Evolutionary conservation across 2,888 invertebrate genomes (phyloP).

Genomic region (Drosophila macrothrix): DNA sequence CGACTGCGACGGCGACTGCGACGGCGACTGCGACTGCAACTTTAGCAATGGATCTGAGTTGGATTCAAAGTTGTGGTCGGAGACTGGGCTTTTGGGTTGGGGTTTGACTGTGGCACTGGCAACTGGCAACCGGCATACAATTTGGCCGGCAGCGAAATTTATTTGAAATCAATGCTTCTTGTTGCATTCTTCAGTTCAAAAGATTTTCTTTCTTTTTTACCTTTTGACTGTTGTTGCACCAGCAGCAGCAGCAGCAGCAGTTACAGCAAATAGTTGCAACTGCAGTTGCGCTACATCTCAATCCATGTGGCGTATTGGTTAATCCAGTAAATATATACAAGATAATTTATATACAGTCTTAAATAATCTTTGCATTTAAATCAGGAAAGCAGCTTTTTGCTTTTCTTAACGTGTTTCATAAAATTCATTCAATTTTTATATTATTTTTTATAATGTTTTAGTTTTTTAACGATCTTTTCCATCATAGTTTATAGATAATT

Average conservation of each 20-base stretch:
- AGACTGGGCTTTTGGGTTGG: conserved; percentile 17
- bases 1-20: conserved; percentile 10
- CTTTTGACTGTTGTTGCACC: conserved; percentile 65
- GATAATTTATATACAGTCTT: background rate
- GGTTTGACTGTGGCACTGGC: conserved; percentile 36
- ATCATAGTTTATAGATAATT: background rate
- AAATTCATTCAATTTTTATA: background rate
- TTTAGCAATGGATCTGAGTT: conserved; percentile 18
- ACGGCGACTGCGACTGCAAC: background rate
- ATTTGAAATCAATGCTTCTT: conserved; percentile 82
- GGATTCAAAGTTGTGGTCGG: conserved; percentile 8
- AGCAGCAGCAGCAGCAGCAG: conserved; percentile 37
- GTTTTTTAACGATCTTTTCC: background rate
- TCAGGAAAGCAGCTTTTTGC: background rate
- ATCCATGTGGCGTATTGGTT: conserved; percentile 40
- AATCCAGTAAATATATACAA: too few relatives aligned
- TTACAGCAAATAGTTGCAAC: conserved; percentile 50
- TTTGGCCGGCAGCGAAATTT: conserved; percentile 82
- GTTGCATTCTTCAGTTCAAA: conserved; percentile 79
- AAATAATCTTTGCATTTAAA: background rate
- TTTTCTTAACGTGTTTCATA: background rate
- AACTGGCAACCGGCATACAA: conserved; percentile 73
- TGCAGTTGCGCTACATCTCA: conserved; percentile 47
- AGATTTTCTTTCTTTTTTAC: conserved; percentile 32
- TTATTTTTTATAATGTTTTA: background rate